phyloP scores from a whole-genome alignment of 1,140 invertebrate genomes.

The Chlorops oryzae region DNA sequence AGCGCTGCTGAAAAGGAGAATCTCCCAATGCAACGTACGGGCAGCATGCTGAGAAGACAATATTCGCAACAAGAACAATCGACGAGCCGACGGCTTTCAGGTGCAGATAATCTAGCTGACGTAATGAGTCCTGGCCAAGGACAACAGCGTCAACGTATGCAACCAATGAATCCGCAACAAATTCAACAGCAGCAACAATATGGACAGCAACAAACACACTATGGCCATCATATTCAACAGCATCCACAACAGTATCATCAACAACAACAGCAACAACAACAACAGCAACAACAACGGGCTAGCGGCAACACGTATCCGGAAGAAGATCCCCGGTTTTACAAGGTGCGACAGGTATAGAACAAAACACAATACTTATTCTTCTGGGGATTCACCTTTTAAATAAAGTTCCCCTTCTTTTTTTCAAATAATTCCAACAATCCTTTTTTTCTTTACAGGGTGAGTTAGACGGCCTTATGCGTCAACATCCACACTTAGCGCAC shows the following conservation, averaged over 20 bases:
- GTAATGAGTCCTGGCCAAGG: conserved; percentile 32
- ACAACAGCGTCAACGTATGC: conserved; percentile 31
- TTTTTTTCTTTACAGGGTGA: too few relatives aligned
- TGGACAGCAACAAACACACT: conserved; percentile 30
- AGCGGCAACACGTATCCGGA: conserved; percentile 41
- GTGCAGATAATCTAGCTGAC: conserved; percentile 41
- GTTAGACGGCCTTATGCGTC: conserved; percentile 66
- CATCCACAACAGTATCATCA: conserved; percentile 21
- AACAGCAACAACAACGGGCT: conserved; percentile 21
- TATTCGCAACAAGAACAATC: conserved; percentile 79
- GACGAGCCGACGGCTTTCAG: conserved; percentile 48
- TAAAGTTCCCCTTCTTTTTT: too few relatives aligned
- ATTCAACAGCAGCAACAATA: conserved; percentile 31
- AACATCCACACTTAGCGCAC: conserved; percentile 62
- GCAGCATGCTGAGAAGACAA: conserved; percentile 73
- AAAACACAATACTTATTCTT: too few relatives aligned
- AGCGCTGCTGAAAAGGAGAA: conserved; percentile 81
- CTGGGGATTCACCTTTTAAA: too few relatives aligned
- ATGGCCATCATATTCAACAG: too few relatives aligned
- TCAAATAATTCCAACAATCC: too few relatives aligned
- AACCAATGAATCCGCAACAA: conserved; percentile 31
- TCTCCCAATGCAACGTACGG: conserved; percentile 66
- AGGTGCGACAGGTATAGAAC: conserved; percentile 25
- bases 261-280: conserved; percentile 19
- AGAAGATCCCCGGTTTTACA: conserved; percentile 59